Evolutionary conservation across 2,113 vertebrate species (phyloP), one percentile per base, ranked within the genome.

Genomic region (Brachyhypopomus occidentalis): DNA sequence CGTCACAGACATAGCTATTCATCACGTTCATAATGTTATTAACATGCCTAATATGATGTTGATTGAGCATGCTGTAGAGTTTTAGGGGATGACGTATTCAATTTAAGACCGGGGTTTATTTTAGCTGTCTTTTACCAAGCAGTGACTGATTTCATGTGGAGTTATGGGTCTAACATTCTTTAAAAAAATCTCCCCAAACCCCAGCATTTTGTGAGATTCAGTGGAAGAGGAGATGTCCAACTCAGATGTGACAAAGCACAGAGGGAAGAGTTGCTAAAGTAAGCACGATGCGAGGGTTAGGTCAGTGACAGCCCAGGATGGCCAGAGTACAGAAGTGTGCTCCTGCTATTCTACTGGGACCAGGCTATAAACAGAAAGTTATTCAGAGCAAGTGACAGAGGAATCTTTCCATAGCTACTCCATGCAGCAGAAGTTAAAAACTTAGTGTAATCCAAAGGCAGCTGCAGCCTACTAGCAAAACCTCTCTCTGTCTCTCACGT

Each of bases 11-110:
- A 88, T n/a, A 79, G 67, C 71, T 72, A 80, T 85, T 84, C 74
- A 81, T 83, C 75, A 41, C 17, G 76, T 48, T 82, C 82, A 75
- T 77, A 82, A 82, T 30, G 80, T 66, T 81, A 83, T 86, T 79
- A 86, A 87, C 87, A 88, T 73, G 83, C 74, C 79, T 82, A 84
- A 88, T 84, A 56, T 76, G 89, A 88, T 87, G 36, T 63, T 77
- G 79, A 88, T 82, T 79, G 80, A 86, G 73, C 77, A 36, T 83
- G 59, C 70, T 69, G 77, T 27, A n/a, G 62, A 77, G 81, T 48
- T 72, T 78, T 85, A 82, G 11, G 72, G 38, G 72, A 86, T 86
- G 86, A 87, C 81, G 64, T 72, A 77, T 88, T 85, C 80, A 83
- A 80, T 84, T 84, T 80, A 78, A 87, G 81, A 85, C 86, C 55